Percentiles rank a stretch among this genome's conserved stretches.
These are phyloP conservation scores for Adrianichthys oophorus DNA, from an alignment of 2,797 vertebrate species.

Conservation along the genomic window DNA sequence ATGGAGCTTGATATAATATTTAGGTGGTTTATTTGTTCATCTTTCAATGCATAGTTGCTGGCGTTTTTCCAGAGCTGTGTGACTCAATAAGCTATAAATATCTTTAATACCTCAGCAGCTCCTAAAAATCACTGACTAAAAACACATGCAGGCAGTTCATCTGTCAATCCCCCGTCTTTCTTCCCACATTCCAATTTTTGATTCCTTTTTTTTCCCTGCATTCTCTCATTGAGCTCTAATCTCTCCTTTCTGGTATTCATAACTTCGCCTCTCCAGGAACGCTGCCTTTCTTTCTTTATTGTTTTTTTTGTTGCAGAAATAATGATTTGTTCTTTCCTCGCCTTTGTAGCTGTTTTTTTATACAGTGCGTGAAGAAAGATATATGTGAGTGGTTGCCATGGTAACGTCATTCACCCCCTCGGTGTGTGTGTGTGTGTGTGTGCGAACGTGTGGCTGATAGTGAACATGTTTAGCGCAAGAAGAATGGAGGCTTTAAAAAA, in stretches of 20 bases:
- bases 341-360: conserved; percentile 38
- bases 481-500: conserved; percentile 25
- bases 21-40: not conserved
- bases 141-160: conserved; percentile 12
- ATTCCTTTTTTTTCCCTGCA: conserved; percentile 1
- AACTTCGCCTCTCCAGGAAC: not conserved
- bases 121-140: conserved; percentile 5
- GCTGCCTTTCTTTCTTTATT: not conserved
- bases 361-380: conserved; percentile 58
- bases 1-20: too few species aligned
- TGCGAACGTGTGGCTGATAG: conserved; percentile 33
- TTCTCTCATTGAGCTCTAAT: conserved; percentile 34
- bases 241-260: conserved; percentile 30
- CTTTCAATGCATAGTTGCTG: not conserved
- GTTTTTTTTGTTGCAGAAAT: conserved; percentile 21
- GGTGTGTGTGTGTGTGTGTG: conserved; percentile 29
- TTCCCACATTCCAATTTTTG: not conserved
- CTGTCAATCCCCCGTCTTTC: conserved; percentile 6
- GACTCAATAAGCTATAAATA: conserved; percentile 19
- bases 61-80: not conserved
- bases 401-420: conserved; percentile 66
- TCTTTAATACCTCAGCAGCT: conserved; percentile 2
- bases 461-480: conserved; percentile 34
- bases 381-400: conserved; percentile 78
- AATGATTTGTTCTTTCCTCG: conserved; percentile 14